Percentiles rank a stretch among this genome's conserved stretches.
Conservation (phyloP, 2,797 vertebrate species). For the Neostethus bicornis region DNA sequence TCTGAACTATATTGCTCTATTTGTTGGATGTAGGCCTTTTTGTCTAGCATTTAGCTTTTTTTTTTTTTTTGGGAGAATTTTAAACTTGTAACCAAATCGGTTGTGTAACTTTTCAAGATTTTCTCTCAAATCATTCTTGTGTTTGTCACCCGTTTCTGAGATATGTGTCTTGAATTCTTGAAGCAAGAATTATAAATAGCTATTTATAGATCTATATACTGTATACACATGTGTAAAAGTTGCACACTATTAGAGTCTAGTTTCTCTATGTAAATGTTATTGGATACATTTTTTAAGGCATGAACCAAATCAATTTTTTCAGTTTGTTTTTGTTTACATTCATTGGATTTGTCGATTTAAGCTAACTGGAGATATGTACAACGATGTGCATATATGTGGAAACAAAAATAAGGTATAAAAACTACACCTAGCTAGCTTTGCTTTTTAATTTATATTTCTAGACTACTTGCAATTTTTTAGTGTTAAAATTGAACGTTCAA, state of each 20-base stretch:
- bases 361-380: background rate
- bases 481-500: background rate
- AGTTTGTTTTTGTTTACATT: too few relatives aligned
- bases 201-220: too few relatives aligned
- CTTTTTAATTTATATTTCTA: background rate
- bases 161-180: slow-evolving; percentile 21
- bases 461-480: background rate
- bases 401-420: background rate
- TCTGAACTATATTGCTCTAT: background rate
- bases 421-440: background rate
- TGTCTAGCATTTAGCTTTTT: background rate
- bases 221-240: too few relatives aligned
- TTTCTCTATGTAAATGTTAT: too few relatives aligned
- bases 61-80: background rate
- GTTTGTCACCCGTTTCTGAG: slow-evolving; percentile 1
- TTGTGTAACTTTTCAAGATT: background rate
- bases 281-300: too few relatives aligned
- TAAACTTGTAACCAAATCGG: background rate
- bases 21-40: background rate
- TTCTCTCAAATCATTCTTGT: background rate
- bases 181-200: too few relatives aligned
- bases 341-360: background rate
- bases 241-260: too few relatives aligned
- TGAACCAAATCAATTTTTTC: too few relatives aligned
- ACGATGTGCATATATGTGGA: background rate